Evolutionary conservation across 2,113 vertebrate genomes (phyloP), one percentile per base, ranked within the genome.

Genomic region (Paracanthobrama guichenoti): DNA sequence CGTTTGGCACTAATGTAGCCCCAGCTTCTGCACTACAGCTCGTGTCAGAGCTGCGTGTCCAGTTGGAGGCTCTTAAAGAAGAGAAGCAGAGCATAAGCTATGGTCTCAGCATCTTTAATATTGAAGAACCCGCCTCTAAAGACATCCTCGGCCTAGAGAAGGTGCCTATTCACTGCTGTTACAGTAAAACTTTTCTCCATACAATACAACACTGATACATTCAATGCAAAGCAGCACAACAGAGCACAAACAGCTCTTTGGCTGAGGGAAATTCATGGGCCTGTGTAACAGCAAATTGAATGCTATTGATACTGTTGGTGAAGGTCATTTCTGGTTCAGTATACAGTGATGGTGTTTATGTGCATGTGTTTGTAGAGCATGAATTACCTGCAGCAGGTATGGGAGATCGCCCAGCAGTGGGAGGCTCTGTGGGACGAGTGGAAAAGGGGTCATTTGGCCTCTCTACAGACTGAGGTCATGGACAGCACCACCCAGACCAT

Each of bases 391-490:
- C 95, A 96, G 92, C 92, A 96, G 81, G 92, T 96, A 12, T 98
- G 96, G 96, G 95, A 96, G 88, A 93, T 96, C 71, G 88, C 94
- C 0, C 83, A 92, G 69, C 92, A 96, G 79, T 97, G 96, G 96
- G 94, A 96, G 44, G 44, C 81, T 59, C 88, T 90, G n/a, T 97
- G 96, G 96, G 85, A 88, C 22, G 89, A 91, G 84, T 97, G 96
- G 96, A 97, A 96, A 81, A 88, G 18, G 0, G 94, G 91, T 2
- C 91, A 89, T 31, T 95, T 98, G 83, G 86, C 91, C 14, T 88
- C 89, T 0, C 92, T 97, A 81, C 90, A 93, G 89, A 96, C 93
- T 0, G 94, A 96, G 18, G 83, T 84, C 81, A 95, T 96, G 96
- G 96, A 96, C 83, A 88, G 60, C 81, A 92, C 64, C 0, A 93